These are phyloP conservation scores for Polyommatus icarus DNA, from an alignment of 2,888 invertebrate genomes.

Conservation along the genomic window DNA sequence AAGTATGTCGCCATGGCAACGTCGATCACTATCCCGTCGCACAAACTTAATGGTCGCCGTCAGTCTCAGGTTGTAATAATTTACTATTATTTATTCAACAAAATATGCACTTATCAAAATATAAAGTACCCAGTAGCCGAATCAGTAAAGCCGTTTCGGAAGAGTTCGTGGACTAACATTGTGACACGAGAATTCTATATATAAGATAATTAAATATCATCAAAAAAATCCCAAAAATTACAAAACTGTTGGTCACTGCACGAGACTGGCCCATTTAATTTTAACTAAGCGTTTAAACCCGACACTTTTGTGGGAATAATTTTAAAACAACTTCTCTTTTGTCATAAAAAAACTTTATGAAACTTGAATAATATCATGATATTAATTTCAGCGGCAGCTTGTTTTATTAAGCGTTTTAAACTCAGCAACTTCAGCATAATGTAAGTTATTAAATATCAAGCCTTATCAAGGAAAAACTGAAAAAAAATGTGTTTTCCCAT, in stretches of 20 bases:
- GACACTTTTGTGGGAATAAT: conserved; percentile 25
- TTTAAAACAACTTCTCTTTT: conserved; percentile 28
- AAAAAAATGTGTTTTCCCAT: neutral
- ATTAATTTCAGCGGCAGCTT: conserved; percentile 12
- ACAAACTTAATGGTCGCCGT: too few species aligned
- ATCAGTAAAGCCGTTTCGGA: too few species aligned
- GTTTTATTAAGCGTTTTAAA: neutral
- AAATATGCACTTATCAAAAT: too few species aligned
- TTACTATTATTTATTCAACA: too few species aligned
- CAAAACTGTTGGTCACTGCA: neutral
- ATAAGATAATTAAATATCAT: neutral
- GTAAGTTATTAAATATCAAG: neutral
- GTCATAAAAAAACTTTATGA: conserved; percentile 11
- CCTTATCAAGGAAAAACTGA: neutral
- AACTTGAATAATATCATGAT: conserved; percentile 26
- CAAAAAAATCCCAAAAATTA: neutral
- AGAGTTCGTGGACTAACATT: too few species aligned
- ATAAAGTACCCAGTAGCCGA: too few species aligned
- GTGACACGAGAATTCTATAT: too few species aligned
- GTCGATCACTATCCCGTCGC: too few species aligned
- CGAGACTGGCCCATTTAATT: conserved; percentile 24
- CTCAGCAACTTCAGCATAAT: neutral
- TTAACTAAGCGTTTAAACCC: conserved; percentile 28
- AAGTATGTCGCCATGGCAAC: too few species aligned
- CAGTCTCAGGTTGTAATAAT: too few species aligned